Percentiles rank a stretch among this genome's conserved stretches.
phyloP scores from a whole-genome alignment of 2,888 invertebrate genomes.

The Meiosimyza platycephala region DNA sequence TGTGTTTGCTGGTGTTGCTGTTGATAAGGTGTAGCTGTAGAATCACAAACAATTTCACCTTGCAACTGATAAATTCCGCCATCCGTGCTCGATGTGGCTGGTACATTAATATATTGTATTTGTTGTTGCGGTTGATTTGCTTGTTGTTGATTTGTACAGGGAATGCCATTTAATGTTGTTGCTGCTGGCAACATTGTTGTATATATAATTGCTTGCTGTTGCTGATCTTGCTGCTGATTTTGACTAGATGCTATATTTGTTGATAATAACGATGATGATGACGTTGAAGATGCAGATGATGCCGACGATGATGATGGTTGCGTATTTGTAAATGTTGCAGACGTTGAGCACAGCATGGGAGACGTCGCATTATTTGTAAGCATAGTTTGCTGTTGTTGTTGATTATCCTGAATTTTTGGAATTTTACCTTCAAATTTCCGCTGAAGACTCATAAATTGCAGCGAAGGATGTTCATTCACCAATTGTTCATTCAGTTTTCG shows the following conservation, averaged over 20 bases:
- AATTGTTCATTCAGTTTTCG: slow-evolving; percentile 56
- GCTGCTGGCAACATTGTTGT: slow-evolving; percentile 61
- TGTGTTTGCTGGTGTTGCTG: slow-evolving; percentile 53
- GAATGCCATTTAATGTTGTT: slow-evolving; percentile 60
- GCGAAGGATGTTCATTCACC: slow-evolving; percentile 55
- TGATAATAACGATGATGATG: slow-evolving; percentile 46
- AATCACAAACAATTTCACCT: slow-evolving; percentile 62
- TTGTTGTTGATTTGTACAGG: slow-evolving; percentile 35
- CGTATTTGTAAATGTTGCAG: slow-evolving; percentile 17
- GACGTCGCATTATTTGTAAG: slow-evolving; percentile 37
- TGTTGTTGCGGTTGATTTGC: slow-evolving; percentile 51
- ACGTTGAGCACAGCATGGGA: slow-evolving; percentile 33
- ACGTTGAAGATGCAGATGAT: slow-evolving; percentile 39
- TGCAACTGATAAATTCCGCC: slow-evolving; percentile 62
- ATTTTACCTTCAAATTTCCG: slow-evolving; percentile 67
- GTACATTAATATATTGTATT: slow-evolving; percentile 47
- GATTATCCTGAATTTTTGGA: slow-evolving; percentile 60
- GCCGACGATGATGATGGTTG: slow-evolving; percentile 53
- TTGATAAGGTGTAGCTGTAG: slow-evolving; percentile 46
- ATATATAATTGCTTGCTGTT: slow-evolving; percentile 49
- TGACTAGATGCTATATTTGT: slow-evolving; percentile 38
- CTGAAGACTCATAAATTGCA: slow-evolving; percentile 62
- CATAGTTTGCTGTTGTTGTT: slow-evolving; percentile 44
- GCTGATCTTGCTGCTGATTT: slow-evolving; percentile 42
- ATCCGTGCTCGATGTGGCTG: slow-evolving; percentile 53